phyloP scores from a whole-genome alignment of 2,797 vertebrate genomes.

The Hydrophis major region DNA sequence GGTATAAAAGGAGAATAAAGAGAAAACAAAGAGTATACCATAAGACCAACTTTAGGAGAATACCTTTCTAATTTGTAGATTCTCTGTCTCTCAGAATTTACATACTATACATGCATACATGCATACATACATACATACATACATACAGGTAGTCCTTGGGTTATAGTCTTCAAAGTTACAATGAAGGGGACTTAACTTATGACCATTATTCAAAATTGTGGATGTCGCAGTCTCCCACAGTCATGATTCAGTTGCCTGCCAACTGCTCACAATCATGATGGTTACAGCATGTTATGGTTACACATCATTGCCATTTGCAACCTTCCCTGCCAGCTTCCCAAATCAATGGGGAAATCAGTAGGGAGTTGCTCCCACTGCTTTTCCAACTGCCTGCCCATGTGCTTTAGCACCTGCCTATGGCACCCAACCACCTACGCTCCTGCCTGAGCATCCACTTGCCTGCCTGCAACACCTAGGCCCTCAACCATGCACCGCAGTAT shows the following conservation, averaged over 20 bases:
- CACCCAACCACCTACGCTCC: not conserved
- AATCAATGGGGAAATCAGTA: not conserved
- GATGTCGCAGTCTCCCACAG: not conserved
- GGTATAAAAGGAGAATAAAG: not conserved
- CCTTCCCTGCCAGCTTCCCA: not conserved
- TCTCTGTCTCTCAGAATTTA: not conserved
- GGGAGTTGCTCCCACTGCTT: not conserved
- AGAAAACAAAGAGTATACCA: not conserved
- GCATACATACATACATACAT: not conserved
- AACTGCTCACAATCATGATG: not conserved
- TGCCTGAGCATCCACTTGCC: not conserved
- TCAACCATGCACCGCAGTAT: not conserved
- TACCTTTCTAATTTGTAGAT: not conserved
- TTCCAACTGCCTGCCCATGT: not conserved
- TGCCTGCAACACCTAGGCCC: not conserved
- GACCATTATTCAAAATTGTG: not conserved
- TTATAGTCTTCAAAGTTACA: not conserved
- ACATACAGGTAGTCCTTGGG: not conserved
- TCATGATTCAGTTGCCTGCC: not conserved
- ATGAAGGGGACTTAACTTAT: not conserved
- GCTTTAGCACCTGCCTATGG: not conserved
- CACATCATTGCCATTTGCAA: not conserved
- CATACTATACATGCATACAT: not conserved
- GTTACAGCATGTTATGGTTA: not conserved
- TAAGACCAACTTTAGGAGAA: not conserved